A percentile compares a stretch with the other conserved stretches of the same genome.
These are phyloP conservation scores for Grus americana DNA, from an alignment of 2,113 vertebrate genomes.

Conservation along the genomic window DNA sequence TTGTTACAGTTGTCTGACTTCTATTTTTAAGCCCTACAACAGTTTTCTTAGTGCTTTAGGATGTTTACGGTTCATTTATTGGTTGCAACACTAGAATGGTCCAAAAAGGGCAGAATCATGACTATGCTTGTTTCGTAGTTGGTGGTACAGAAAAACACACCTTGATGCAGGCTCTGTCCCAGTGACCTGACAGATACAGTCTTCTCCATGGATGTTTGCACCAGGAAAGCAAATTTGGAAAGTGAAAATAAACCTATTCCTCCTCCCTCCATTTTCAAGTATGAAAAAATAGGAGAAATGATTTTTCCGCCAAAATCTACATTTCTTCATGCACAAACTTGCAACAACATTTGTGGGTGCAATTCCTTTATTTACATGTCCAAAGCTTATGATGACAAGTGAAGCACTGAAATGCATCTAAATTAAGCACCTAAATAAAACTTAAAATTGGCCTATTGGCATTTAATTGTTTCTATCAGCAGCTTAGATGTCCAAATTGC, in stretches of 20 bases:
- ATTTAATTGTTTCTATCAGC: constrained; percentile 1
- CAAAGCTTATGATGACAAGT: neutral
- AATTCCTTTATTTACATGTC: neutral
- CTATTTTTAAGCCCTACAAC: neutral
- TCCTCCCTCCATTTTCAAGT: neutral
- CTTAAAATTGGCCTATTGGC: neutral
- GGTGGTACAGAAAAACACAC: neutral
- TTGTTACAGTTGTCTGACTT: neutral
- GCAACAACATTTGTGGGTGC: neutral
- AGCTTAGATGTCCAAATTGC: neutral
- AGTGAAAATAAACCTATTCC: neutral
- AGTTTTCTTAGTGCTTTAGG: neutral
- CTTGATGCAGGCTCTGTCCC: neutral
- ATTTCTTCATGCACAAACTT: neutral
- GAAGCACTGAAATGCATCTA: neutral
- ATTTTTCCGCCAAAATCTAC: neutral
- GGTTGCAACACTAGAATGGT: neutral
- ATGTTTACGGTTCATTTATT: neutral
- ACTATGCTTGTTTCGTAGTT: neutral
- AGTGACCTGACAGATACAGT: neutral
- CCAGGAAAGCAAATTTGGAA: neutral
- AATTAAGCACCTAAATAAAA: constrained; percentile 21
- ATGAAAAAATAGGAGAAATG: neutral
- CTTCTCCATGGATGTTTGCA: neutral
- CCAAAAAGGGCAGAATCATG: neutral